phyloP scores from a whole-genome alignment of 2,113 vertebrate genomes.

The Ondatra zibethicus region DNA sequence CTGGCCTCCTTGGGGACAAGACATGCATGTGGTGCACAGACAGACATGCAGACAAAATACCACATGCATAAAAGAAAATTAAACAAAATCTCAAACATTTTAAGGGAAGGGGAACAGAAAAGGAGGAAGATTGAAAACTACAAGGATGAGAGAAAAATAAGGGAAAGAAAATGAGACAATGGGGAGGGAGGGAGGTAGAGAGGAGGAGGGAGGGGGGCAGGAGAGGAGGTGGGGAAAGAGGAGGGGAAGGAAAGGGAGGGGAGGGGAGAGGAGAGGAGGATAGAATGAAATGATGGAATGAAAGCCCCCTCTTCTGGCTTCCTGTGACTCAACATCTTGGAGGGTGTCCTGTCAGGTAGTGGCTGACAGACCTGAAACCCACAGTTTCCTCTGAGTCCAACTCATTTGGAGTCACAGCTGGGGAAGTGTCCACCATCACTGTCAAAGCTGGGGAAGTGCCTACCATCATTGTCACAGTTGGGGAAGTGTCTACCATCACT shows the following conservation, averaged over 20 bases:
- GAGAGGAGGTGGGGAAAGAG: background rate
- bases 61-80: background rate
- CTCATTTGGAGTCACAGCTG: background rate
- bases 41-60: background rate
- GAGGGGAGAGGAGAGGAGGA: background rate
- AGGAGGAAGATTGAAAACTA: background rate
- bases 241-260: background rate
- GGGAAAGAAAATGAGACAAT: background rate
- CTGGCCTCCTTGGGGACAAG: background rate
- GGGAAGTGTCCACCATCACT: background rate
- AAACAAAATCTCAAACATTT: background rate
- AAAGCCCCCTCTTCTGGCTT: background rate
- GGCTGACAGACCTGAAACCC: background rate
- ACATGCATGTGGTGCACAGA: background rate
- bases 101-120: background rate
- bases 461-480: no score
- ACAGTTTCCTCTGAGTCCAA: background rate
- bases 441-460: no score
- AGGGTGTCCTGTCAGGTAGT: background rate
- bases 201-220: no score
- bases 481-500: background rate
- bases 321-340: background rate
- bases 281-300: background rate
- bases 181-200: accelerated
- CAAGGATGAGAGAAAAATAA: no score